These are phyloP conservation scores for Nyctereutes procyonoides DNA, from an alignment of 2,113 vertebrate genomes.

Conservation along the genomic window DNA sequence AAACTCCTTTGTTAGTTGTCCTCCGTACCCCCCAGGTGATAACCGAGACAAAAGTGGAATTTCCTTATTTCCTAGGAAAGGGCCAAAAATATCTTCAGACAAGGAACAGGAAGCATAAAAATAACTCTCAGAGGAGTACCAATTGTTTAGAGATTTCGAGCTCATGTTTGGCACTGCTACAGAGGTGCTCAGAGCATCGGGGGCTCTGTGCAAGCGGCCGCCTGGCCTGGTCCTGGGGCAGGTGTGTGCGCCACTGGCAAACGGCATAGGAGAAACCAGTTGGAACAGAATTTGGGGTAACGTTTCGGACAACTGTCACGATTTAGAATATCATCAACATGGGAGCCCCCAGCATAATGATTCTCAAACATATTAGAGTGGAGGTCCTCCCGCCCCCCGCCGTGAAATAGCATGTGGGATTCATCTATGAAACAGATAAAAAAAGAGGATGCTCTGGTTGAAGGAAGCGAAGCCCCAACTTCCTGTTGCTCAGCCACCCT, in stretches of 20 bases:
- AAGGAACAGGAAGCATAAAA: slow-evolving; percentile 77
- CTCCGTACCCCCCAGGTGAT: slow-evolving; percentile 54
- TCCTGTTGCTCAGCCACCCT: background rate
- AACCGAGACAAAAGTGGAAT: slow-evolving; percentile 72
- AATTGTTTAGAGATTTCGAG: slow-evolving; percentile 58
- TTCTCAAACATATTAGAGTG: background rate
- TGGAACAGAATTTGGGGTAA: background rate
- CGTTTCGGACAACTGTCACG: background rate
- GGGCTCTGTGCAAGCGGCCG: background rate
- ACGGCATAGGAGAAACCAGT: background rate
- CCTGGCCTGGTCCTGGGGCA: background rate
- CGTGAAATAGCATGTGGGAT: background rate
- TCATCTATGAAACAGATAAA: background rate
- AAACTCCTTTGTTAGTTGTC: slow-evolving; percentile 61
- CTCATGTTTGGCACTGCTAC: background rate
- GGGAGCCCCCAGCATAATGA: background rate
- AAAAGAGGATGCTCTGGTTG: background rate
- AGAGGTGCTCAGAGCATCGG: background rate
- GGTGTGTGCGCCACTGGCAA: background rate
- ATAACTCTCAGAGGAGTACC: slow-evolving; percentile 67
- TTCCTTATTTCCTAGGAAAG: slow-evolving; percentile 70
- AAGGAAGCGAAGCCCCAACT: background rate
- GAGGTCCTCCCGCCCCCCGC: background rate
- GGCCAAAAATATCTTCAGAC: slow-evolving; percentile 75
- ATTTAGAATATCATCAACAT: slow-evolving; percentile 12